Conservation (phyloP, 2,113 vertebrate species). For the Micromys minutus region DNA sequence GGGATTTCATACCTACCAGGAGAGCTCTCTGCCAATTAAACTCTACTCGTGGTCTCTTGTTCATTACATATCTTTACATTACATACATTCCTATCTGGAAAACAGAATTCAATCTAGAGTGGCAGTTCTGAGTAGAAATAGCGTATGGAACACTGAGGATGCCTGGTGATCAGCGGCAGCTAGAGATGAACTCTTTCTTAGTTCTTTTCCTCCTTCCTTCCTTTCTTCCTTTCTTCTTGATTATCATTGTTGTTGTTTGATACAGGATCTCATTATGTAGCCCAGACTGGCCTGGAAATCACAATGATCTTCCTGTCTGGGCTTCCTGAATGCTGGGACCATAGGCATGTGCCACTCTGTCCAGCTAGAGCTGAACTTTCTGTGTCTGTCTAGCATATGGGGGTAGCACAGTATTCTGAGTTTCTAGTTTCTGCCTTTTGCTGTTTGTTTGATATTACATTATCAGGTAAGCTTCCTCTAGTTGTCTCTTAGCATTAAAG, state of each 20-base stretch:
- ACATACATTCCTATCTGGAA: neutral
- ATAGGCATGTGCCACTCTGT: neutral
- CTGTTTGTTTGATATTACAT: neutral
- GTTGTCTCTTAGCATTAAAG: conserved; percentile 24
- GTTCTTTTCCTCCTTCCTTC: neutral
- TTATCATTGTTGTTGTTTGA: neutral
- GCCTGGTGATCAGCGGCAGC: neutral
- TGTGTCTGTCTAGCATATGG: neutral
- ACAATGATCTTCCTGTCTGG: neutral
- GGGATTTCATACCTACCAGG: neutral
- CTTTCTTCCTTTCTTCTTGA: neutral
- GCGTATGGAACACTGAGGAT: neutral
- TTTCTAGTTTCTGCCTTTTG: neutral
- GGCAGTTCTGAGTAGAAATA: neutral
- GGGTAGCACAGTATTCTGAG: neutral
- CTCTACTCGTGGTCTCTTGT: too few relatives aligned
- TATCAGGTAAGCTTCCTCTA: neutral
- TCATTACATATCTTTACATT: neutral
- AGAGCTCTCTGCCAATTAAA: neutral
- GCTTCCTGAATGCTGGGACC: neutral
- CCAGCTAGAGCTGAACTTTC: neutral
- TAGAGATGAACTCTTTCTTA: neutral
- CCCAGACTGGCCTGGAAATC: neutral
- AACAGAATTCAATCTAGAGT: neutral
- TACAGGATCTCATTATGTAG: neutral